A percentile compares a stretch with the other conserved stretches of the same genome.
Evolutionary conservation across 2,797 vertebrate genomes (phyloP).

Genomic region (Takifugu ocellatus): DNA sequence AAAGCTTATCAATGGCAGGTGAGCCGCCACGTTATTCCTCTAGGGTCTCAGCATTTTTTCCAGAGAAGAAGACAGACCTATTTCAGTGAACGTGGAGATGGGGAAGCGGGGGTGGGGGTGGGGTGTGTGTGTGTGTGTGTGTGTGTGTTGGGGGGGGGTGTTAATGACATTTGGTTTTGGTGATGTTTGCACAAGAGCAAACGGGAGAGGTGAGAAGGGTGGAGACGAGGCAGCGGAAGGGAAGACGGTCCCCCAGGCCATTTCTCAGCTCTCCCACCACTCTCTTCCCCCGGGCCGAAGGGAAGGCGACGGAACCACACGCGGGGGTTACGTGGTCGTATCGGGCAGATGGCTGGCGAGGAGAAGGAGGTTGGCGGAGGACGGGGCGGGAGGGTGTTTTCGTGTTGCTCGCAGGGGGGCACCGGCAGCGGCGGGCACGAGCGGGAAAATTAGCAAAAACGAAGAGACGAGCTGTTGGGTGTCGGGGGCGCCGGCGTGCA

Average conservation of each 20-base stretch:
- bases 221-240: slow-evolving; percentile 9
- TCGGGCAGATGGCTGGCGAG: slow-evolving; percentile 49
- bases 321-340: slow-evolving; percentile 35
- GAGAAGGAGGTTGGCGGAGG: slow-evolving; percentile 23
- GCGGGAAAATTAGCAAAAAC: too few species aligned
- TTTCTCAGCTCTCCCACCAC: slow-evolving; percentile 30
- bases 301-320: slow-evolving; percentile 37
- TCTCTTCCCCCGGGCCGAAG: slow-evolving; percentile 6
- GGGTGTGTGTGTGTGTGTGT: too few species aligned
- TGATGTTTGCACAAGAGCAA: slow-evolving; percentile 32
- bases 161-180: slow-evolving; percentile 60
- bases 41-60: background rate
- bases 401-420: slow-evolving; percentile 23
- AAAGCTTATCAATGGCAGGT: slow-evolving; percentile 27
- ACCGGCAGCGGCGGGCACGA: too few species aligned
- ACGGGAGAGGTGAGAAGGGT: background rate
- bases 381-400: slow-evolving; percentile 10
- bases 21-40: slow-evolving; percentile 13
- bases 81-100: too few species aligned
- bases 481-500: too few species aligned
- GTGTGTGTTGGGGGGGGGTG: slow-evolving; percentile 41
- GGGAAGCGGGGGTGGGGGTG: too few species aligned
- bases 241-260: slow-evolving; percentile 22
- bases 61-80: too few species aligned
- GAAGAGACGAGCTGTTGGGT: too few species aligned